Conservation (phyloP, 2,888 invertebrate species). For the Bhutanitis thaidina region DNA sequence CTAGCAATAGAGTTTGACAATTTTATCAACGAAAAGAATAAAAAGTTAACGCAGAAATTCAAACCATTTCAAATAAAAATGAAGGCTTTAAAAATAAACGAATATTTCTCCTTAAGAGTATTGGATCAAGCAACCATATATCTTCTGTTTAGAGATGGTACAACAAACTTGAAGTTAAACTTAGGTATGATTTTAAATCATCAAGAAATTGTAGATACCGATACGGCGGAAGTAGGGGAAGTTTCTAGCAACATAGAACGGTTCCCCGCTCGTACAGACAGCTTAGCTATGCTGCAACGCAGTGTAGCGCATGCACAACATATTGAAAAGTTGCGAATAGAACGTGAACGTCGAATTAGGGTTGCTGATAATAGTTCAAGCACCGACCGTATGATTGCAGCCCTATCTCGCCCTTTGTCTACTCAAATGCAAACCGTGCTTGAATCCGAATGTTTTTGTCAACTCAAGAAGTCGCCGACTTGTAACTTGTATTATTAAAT, state of each 20-base stretch:
- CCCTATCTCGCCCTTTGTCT: slow-evolving; percentile 42
- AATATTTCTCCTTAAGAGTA: slow-evolving; percentile 61
- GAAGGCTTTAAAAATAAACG: slow-evolving; percentile 71
- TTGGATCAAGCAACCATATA: slow-evolving; percentile 65
- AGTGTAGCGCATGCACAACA: slow-evolving; percentile 52
- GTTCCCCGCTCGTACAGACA: slow-evolving; percentile 49
- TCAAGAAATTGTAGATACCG: slow-evolving; percentile 70
- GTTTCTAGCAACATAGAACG: slow-evolving; percentile 33
- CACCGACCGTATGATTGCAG: slow-evolving; percentile 44
- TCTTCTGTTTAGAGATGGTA: slow-evolving; percentile 59
- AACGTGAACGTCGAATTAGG: slow-evolving; percentile 46
- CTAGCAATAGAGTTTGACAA: slow-evolving; percentile 68
- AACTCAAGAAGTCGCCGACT: neutral
- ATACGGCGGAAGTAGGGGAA: slow-evolving; percentile 38
- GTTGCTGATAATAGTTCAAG: slow-evolving; percentile 38
- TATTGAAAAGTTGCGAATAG: slow-evolving; percentile 41
- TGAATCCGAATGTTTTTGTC: slow-evolving; percentile 15
- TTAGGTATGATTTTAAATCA: slow-evolving; percentile 73
- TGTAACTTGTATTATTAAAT: neutral
- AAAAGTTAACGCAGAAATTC: slow-evolving; percentile 56
- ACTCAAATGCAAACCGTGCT: slow-evolving; percentile 36
- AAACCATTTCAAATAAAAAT: slow-evolving; percentile 70
- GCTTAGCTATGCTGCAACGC: slow-evolving; percentile 53
- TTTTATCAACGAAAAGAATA: slow-evolving; percentile 64
- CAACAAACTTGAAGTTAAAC: slow-evolving; percentile 60